Base-by-base conservation (phyloP, 1,140 invertebrate species). In the Scaptomyza pallida region DNA sequence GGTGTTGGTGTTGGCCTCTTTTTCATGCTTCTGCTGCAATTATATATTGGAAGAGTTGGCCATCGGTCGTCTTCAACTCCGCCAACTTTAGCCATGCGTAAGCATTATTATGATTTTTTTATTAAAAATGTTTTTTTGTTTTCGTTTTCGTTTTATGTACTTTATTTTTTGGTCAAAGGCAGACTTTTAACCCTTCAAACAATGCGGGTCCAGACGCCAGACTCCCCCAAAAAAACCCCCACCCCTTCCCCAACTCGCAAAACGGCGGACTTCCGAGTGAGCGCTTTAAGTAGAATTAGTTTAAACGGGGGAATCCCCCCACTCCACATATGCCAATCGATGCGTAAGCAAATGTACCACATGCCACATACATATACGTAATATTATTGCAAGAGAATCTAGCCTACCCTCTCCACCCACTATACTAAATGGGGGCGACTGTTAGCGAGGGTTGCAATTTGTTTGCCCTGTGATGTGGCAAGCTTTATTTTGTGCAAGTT, bases 31-130 rank as follows among this genome's bases (percentile, higher is more conserved):
- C 48, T 51, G 16, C n/a, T 68, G 74, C 71, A 76, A 69, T 62
- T 73, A 72, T 73, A 72, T 48, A 65, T 50, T 60, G 54, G 26
- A 50, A 63, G 71, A 47, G 0, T 30, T 54, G 51, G n/a, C 60
- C 69, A 60, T 26, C 72, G 67, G n/a, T 10, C 63, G 56, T 13
- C 57, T 15, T 63, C 26, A 16, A 19, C 16, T 15, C 59, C 23
- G 9, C 44, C 35, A n/a, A 21, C 37, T 41, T 41, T 60, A 50
- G 1, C 16, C 60, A 55, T 76, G 78, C 57, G 55, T 78, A 62
- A 64, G 75, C 71, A 86, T 74, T 85, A 61, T 85, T 75, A 86
- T n/a, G n/a, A n/a, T n/a, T n/a, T 86, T 86, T 86, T 85, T 85
- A 85, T 77, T 85, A 85, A 74, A 86, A 85, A 83, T 82, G 52